Percentiles rank a stretch among this genome's conserved stretches.
These are phyloP conservation scores for Cheilosia pagana DNA, from an alignment of 2,888 invertebrate genomes.

Conservation along the genomic window DNA sequence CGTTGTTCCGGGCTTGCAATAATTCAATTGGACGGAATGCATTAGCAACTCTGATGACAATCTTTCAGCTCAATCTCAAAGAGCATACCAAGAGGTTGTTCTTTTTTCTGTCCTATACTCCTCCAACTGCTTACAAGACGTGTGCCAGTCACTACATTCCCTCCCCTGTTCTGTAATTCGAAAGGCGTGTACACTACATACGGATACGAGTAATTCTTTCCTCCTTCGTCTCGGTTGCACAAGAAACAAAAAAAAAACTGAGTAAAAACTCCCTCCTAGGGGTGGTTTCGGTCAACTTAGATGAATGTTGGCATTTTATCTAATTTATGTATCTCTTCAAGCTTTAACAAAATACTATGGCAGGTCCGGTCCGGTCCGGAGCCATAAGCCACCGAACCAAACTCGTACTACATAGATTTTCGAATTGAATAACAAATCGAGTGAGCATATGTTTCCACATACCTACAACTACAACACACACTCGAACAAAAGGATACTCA, in stretches of 20 bases:
- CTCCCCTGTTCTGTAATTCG: constrained; percentile 53
- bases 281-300: constrained; percentile 68
- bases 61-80: constrained; percentile 68
- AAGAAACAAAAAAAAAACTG: neutral
- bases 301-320: constrained; percentile 71
- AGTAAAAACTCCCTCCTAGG: constrained; percentile 19
- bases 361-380: constrained; percentile 15
- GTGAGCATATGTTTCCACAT: constrained; percentile 69
- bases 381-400: constrained; percentile 25
- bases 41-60: constrained; percentile 73
- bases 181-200: constrained; percentile 64
- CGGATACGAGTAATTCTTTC: neutral
- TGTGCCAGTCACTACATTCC: constrained; percentile 53
- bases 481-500: constrained; percentile 54
- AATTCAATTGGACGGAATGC: constrained; percentile 75
- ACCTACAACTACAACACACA: constrained; percentile 57
- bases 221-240: neutral
- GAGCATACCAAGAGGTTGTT: constrained; percentile 52
- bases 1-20: constrained; percentile 59
- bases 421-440: constrained; percentile 75
- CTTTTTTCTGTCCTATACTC: constrained; percentile 5
- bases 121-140: constrained; percentile 57
- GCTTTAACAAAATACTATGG: constrained; percentile 60
- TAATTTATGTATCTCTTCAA: constrained; percentile 74
- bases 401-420: constrained; percentile 56